Base-by-base conservation (phyloP, 2,113 vertebrate genomes). In the Oostethus manadensis region DNA sequence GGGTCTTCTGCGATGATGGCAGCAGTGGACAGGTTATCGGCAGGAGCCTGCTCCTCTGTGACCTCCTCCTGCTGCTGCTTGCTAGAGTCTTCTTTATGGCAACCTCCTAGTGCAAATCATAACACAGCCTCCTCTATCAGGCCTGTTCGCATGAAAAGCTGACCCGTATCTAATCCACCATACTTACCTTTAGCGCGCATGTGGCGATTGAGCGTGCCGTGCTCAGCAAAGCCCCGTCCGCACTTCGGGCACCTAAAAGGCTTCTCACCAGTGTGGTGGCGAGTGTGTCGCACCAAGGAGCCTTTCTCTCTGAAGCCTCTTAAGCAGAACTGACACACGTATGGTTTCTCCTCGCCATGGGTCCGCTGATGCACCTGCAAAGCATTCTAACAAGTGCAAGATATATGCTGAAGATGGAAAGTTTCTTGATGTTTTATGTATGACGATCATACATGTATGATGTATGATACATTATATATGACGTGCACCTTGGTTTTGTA, bases 301-400 rank as follows among this genome's bases (percentile, higher is more conserved):
- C 96, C 96, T 78, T 98, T 98, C 62, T 99, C 97, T 58, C 95
- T 89, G 76, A 99, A 99, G 8, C 93, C 93, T 8, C 93, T 90
- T n/a, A 85, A 82, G 83, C 97, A 99, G 77, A 87, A 93, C 22
- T 93, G 90, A 54, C 97, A 99, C 51, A 92, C 90, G 0, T 93
- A 96, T 0, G 97, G 96, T 74, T 94, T 98, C 16, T 94, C 93
- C 23, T 95, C 92, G 2, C 91, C 84, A 15, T 99, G 97, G 0
- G 96, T 99, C 3, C 97, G 91, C 80, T 94, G 92, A 64, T 99
- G 97, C 9, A 99, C 96, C 70, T 97, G 94, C 84, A 98, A 92
- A 1, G 97, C 96, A 1, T 98, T 98, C 96, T 99, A 88, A 58
- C 2, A 46, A 29, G 21, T 63, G 0, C 44, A 9, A 46, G 15